phyloP scores from a whole-genome alignment of 2,888 invertebrate genomes.

The Busseola fusca region DNA sequence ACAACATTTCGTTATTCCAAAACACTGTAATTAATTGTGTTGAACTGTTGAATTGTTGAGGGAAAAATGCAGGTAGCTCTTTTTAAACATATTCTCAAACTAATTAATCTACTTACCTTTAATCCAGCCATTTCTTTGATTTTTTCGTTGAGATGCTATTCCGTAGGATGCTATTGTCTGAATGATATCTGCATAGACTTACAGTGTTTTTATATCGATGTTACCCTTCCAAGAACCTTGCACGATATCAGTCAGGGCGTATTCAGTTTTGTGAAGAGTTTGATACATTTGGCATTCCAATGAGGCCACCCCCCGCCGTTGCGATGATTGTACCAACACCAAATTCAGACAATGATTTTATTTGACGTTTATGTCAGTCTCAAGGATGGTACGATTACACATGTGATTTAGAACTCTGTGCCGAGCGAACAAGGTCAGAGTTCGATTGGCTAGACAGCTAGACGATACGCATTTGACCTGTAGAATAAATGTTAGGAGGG shows the following conservation, averaged over 20 bases:
- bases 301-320: constrained; percentile 73
- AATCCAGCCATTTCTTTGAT: constrained; percentile 60
- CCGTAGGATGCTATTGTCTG: constrained; percentile 61
- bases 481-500: constrained; percentile 33
- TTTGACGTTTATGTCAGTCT: constrained; percentile 55
- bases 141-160: constrained; percentile 51
- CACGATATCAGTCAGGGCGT: constrained; percentile 68
- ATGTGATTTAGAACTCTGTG: constrained; percentile 48
- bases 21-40: not conserved
- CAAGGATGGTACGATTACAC: constrained; percentile 51
- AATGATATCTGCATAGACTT: constrained; percentile 68
- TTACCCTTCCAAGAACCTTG: constrained; percentile 71
- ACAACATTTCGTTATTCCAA: no score
- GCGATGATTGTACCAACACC: constrained; percentile 66
- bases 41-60: not conserved
- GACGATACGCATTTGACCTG: constrained; percentile 34
- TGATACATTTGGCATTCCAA: constrained; percentile 66
- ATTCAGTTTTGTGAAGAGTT: constrained; percentile 64
- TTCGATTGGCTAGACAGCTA: constrained; percentile 38
- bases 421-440: constrained; percentile 52
- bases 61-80: not conserved
- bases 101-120: constrained; percentile 61
- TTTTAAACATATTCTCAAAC: not conserved
- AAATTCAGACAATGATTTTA: constrained; percentile 61
- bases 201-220: constrained; percentile 74